phyloP scores from a whole-genome alignment of 35 echinoderm and acorn worm genomes.

The Hemicentrotus pulcherrimus region DNA sequence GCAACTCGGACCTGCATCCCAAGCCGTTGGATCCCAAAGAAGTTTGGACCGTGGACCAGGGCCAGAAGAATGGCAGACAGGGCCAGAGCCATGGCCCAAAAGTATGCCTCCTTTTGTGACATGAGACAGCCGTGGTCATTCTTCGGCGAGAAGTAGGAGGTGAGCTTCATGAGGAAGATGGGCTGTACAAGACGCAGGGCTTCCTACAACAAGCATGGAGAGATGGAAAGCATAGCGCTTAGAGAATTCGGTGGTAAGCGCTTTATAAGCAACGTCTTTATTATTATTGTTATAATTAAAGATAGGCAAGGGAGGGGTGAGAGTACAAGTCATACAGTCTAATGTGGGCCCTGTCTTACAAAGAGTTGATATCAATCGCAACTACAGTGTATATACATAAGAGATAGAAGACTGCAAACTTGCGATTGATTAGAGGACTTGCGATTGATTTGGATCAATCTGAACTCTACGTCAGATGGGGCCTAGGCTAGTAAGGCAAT shows the following conservation, averaged over 20 bases:
- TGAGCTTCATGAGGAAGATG: constrained; percentile 70
- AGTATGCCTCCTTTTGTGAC: constrained; percentile 51
- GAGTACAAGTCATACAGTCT: neutral
- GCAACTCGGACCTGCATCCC: constrained; percentile 83
- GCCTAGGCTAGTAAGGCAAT: too few relatives aligned
- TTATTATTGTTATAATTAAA: too few relatives aligned
- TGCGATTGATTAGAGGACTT: too few relatives aligned
- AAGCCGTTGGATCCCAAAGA: constrained; percentile 60
- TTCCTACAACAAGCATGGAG: constrained; percentile 50
- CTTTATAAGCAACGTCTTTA: too few relatives aligned
- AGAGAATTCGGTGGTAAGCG: too few relatives aligned
- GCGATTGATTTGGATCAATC: too few relatives aligned
- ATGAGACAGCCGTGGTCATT: neutral
- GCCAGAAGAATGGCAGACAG: constrained; percentile 58
- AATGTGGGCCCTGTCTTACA: neutral
- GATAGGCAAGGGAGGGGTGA: neutral
- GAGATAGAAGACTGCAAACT: too few relatives aligned
- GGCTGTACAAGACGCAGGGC: constrained; percentile 75
- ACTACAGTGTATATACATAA: too few relatives aligned
- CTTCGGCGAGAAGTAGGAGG: constrained; percentile 71
- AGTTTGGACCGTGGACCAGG: constrained; percentile 80
- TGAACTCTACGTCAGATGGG: too few relatives aligned
- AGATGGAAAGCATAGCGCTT: constrained; percentile 26
- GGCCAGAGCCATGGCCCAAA: constrained; percentile 63
- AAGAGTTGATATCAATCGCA: too few relatives aligned